These are phyloP conservation scores for Ormia ochracea DNA, from an alignment of 2,888 invertebrate genomes.

Conservation along the genomic window DNA sequence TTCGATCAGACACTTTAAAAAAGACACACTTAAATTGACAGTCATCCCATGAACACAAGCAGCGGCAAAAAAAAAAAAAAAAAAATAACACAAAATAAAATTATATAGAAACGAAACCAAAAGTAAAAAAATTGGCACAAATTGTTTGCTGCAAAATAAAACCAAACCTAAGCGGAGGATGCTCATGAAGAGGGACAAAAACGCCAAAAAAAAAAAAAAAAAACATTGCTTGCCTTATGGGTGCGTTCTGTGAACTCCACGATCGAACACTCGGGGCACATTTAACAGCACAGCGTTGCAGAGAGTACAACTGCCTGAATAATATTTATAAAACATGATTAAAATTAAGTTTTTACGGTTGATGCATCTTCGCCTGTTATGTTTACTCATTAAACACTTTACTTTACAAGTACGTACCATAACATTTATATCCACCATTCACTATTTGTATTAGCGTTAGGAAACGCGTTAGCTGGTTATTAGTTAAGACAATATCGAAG, in stretches of 20 bases:
- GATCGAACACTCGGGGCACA: conserved; percentile 64
- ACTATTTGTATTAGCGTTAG: conserved; percentile 5
- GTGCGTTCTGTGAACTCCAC: conserved; percentile 78
- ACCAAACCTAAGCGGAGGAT: conserved; percentile 53
- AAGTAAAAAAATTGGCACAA: conserved; percentile 42
- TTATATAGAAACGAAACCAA: not conserved
- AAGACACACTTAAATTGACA: conserved; percentile 61
- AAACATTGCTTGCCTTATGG: conserved; percentile 72
- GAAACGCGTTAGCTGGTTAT: conserved; percentile 40
- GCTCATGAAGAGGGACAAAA: conserved; percentile 34
- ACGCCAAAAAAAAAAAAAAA: not conserved
- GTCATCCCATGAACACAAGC: conserved; percentile 58
- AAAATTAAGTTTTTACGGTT: conserved; percentile 7
- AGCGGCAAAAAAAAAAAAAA: too few relatives aligned
- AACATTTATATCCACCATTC: conserved; percentile 5
- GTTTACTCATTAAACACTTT: conserved; percentile 32
- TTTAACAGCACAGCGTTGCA: not conserved
- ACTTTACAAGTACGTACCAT: conserved; percentile 34
- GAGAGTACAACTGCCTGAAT: conserved; percentile 8
- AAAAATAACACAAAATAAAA: not conserved
- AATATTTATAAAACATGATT: conserved; percentile 44
- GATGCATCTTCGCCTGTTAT: not conserved
- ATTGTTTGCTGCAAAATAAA: conserved; percentile 36
- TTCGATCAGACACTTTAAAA: conserved; percentile 61
- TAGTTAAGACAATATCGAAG: conserved; percentile 26